Conservation (phyloP, 2,888 invertebrate genomes). For the Netelia fuscicornis region DNA sequence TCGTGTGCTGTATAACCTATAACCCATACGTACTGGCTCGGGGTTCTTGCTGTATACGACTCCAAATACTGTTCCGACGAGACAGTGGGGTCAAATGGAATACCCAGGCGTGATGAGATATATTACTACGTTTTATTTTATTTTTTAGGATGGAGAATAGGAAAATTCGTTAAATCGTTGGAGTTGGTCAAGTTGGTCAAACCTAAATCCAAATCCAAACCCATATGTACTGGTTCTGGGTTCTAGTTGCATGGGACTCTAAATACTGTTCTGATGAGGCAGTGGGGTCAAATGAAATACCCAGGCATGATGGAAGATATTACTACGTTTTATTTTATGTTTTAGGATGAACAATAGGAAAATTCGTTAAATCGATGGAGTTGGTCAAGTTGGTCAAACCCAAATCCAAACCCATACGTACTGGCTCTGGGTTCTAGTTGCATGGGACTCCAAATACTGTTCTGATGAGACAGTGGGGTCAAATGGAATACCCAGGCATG, state of each 20-base stretch:
- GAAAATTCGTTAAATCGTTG: too few relatives aligned
- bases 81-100: slow-evolving; percentile 38
- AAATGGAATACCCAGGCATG: slow-evolving; percentile 9
- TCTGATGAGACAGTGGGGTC: slow-evolving; percentile 17
- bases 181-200: too few relatives aligned
- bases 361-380: too few relatives aligned
- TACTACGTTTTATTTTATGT: too few relatives aligned
- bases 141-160: too few relatives aligned
- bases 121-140: too few relatives aligned
- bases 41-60: too few relatives aligned
- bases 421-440: background rate
- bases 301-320: background rate
- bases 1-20: background rate
- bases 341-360: too few relatives aligned
- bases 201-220: background rate
- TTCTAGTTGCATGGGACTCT: too few relatives aligned
- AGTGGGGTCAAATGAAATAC: slow-evolving; percentile 35
- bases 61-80: background rate
- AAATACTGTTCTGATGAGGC: background rate
- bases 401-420: background rate
- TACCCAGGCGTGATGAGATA: background rate
- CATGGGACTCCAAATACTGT: background rate
- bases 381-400: too few relatives aligned
- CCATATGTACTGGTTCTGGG: background rate
- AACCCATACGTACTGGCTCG: background rate